phyloP scores from a whole-genome alignment of 2,888 invertebrate species.

The Xanthia togata region DNA sequence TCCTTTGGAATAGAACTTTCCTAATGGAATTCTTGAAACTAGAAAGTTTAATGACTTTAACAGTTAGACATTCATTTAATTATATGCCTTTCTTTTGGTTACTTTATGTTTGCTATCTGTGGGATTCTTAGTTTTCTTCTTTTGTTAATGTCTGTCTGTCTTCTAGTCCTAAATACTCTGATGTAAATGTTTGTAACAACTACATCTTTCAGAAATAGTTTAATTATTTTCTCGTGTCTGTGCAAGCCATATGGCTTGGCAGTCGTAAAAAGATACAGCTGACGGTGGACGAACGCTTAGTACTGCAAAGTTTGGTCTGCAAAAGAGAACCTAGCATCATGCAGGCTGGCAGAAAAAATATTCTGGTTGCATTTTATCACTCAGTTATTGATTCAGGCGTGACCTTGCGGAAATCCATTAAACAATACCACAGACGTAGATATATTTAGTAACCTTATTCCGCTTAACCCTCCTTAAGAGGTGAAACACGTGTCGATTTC shows the following conservation, averaged over 20 bases:
- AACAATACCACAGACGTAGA: no score
- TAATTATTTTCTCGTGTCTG: neutral
- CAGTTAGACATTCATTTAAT: conserved; percentile 28
- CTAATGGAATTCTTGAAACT: conserved; percentile 40
- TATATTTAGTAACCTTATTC: no score
- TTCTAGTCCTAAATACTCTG: neutral
- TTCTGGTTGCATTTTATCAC: neutral
- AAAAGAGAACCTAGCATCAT: neutral
- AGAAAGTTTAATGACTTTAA: conserved; percentile 36
- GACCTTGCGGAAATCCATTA: no score
- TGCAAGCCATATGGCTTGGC: no score
- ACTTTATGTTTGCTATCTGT: neutral
- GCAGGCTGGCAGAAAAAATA: neutral
- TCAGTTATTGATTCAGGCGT: neutral
- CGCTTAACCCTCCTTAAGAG: no score
- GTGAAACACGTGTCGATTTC: no score
- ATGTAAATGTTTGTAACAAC: neutral
- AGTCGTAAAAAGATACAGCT: neutral
- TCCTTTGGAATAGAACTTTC: conserved; percentile 49
- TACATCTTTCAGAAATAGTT: neutral
- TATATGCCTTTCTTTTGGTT: conserved; percentile 1
- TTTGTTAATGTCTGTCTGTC: no score
- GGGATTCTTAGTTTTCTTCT: neutral
- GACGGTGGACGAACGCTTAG: neutral
- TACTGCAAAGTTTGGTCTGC: neutral